Conservation (phyloP, 2,797 vertebrate genomes). For the Poeciliopsis turneri region DNA sequence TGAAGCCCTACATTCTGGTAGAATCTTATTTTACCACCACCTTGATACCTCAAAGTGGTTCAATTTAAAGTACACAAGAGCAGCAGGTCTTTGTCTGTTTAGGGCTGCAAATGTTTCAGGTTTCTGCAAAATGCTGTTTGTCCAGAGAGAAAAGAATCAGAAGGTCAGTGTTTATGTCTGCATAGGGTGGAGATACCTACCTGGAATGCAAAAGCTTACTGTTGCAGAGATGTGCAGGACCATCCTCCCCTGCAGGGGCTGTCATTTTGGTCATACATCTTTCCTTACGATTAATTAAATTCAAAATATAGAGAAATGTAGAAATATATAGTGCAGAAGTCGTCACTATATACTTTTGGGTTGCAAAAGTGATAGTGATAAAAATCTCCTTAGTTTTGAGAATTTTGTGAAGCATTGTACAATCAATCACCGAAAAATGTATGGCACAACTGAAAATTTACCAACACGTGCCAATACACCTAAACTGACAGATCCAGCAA, state of each 20-base stretch:
- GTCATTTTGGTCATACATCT: slow-evolving; percentile 6
- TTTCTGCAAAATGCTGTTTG: slow-evolving; percentile 17
- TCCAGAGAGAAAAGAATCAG: neutral
- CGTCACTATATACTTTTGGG: no score
- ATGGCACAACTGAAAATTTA: neutral
- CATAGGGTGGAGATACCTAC: slow-evolving; percentile 44
- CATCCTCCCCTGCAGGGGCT: slow-evolving; percentile 25
- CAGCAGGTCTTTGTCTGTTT: neutral
- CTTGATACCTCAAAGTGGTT: neutral
- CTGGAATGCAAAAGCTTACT: slow-evolving; percentile 53
- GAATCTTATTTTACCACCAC: slow-evolving; percentile 17
- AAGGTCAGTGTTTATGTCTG: slow-evolving; percentile 50
- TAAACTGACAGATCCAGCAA: neutral
- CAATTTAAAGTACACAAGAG: neutral
- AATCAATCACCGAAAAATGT: neutral
- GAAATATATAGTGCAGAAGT: neutral
- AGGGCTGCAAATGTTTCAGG: slow-evolving; percentile 30
- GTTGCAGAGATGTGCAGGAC: slow-evolving; percentile 50
- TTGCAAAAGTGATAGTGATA: neutral
- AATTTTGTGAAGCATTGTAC: neutral
- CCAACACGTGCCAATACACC: neutral
- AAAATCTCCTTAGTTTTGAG: neutral
- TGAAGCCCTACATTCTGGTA: slow-evolving; percentile 11
- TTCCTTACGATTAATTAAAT: slow-evolving; percentile 8
- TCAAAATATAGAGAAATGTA: neutral